Conservation (phyloP, 2,113 vertebrate genomes). For the Colistium nudipinnis region DNA sequence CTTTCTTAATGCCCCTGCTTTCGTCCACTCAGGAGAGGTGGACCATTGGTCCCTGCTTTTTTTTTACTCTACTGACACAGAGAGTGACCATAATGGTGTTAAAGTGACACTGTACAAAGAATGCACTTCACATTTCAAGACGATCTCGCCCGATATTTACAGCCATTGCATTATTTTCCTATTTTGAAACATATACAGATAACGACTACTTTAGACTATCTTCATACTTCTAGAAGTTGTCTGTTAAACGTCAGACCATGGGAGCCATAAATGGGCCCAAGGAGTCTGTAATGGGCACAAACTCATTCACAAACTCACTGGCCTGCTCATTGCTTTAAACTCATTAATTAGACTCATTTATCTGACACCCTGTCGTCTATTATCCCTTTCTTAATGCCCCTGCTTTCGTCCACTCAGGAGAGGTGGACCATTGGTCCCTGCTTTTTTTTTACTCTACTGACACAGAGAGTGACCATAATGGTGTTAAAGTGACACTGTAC, state of each 20-base stretch:
- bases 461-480: background rate
- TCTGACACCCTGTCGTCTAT: constrained; percentile 25
- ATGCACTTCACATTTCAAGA: background rate
- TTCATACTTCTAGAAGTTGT: too few relatives aligned
- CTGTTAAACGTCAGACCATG: background rate
- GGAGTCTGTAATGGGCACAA: constrained; percentile 5
- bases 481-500: background rate
- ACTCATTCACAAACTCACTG: constrained; percentile 3
- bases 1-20: constrained; percentile 21
- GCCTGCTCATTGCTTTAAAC: constrained; percentile 11
- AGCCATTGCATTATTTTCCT: too few relatives aligned
- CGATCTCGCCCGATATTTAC: background rate
- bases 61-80: background rate
- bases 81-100: background rate
- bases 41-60: constrained; percentile 16
- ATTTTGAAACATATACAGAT: too few relatives aligned
- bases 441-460: background rate
- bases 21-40: constrained; percentile 1
- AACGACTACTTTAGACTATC: too few relatives aligned
- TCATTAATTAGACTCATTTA: constrained; percentile 43
- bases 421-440: constrained; percentile 1
- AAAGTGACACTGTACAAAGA: background rate
- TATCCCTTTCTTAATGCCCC: constrained; percentile 23
- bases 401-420: constrained; percentile 13
- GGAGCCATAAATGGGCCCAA: background rate